Percentiles rank a stretch among this genome's conserved stretches.
phyloP scores from a whole-genome alignment of 1,140 invertebrate species.

The Cotesia glomerata region DNA sequence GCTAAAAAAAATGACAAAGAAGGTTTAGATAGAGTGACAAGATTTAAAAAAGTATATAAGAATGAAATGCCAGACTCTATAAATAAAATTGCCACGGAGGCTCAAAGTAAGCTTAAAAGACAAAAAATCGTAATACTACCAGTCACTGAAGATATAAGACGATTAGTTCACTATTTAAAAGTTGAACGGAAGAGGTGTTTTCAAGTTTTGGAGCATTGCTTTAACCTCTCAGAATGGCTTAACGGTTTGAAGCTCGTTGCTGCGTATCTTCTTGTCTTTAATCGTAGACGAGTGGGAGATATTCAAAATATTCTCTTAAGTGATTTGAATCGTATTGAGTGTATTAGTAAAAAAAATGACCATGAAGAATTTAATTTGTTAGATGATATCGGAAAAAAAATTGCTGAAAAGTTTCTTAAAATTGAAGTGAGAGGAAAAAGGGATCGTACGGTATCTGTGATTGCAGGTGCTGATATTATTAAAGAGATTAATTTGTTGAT shows the following conservation, averaged over 20 bases:
- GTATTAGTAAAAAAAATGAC: conserved; percentile 5
- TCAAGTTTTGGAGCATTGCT: background rate
- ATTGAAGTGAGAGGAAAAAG: conserved; percentile 24
- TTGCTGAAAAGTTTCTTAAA: conserved; percentile 3
- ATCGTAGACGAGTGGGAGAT: conserved; percentile 28
- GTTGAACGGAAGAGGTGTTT: background rate
- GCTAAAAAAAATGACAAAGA: background rate
- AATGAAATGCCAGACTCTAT: too few relatives aligned
- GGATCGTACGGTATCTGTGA: conserved; percentile 14
- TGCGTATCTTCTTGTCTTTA: conserved; percentile 21
- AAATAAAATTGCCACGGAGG: too few relatives aligned
- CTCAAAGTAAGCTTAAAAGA: background rate
- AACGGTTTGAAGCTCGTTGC: background rate
- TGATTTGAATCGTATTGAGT: background rate
- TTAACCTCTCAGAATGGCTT: background rate
- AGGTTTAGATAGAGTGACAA: background rate
- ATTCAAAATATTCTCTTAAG: conserved; percentile 5
- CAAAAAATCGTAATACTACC: background rate
- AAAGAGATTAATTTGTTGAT: background rate
- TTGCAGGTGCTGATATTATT: background rate
- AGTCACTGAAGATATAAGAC: background rate
- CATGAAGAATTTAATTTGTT: conserved; percentile 9
- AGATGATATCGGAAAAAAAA: conserved; percentile 5
- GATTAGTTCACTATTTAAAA: background rate
- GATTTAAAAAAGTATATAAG: too few relatives aligned